These are phyloP conservation scores for Drosophila neonasuta DNA, from an alignment of 2,888 invertebrate species.

Conservation along the genomic window DNA sequence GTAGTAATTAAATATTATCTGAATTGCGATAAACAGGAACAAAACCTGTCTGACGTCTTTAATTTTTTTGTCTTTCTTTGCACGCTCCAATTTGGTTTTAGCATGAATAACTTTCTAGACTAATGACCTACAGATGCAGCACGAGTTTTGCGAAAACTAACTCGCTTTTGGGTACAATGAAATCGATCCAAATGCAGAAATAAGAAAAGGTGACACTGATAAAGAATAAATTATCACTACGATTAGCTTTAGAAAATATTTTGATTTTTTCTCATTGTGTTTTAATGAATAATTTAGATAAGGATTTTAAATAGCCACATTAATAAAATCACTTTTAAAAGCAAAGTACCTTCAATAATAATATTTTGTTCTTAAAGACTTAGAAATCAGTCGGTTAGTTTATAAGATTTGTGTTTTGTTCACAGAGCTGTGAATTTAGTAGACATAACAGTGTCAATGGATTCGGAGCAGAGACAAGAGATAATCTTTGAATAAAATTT, in stretches of 20 bases:
- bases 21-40: neutral
- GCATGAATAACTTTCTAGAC: constrained; percentile 33
- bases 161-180: neutral
- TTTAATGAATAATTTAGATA: neutral
- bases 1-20: neutral
- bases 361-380: neutral
- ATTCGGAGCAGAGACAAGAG: constrained; percentile 8
- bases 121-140: constrained; percentile 17
- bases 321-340: neutral
- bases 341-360: neutral
- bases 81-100: neutral
- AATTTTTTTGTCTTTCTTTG: constrained; percentile 2
- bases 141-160: neutral
- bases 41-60: neutral
- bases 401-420: neutral
- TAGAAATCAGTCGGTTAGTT: neutral
- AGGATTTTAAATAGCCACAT: neutral
- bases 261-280: neutral
- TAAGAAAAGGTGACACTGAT: neutral
- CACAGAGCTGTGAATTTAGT: constrained; percentile 16
- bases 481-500: neutral
- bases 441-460: constrained; percentile 14
- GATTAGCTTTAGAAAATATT: neutral
- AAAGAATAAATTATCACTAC: neutral
- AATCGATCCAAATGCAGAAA: neutral